Percentiles rank a stretch among this genome's conserved stretches.
phyloP scores from a whole-genome alignment of 30 jellyfish, hydroid and myxozoan genomes.

The Mastigias papua region DNA sequence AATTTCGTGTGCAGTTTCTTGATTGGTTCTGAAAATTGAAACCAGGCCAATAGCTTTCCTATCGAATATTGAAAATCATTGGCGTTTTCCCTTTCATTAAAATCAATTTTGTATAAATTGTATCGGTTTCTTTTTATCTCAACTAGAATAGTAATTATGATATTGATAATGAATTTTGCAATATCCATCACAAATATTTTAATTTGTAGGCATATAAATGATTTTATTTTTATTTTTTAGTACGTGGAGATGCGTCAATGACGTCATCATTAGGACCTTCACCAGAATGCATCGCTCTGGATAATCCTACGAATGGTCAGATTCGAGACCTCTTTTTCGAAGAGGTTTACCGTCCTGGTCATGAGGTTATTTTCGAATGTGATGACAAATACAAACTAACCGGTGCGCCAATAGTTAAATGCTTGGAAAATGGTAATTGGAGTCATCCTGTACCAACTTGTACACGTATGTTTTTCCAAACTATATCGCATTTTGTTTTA shows the following conservation, averaged over 20 bases:
- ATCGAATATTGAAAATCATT: no score
- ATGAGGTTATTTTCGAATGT: conserved; percentile 15
- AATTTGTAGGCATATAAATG: no score
- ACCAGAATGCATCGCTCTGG: neutral
- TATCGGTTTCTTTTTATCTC: no score
- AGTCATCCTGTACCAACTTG: conserved; percentile 56
- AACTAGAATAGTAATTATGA: no score
- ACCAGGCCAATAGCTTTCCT: no score
- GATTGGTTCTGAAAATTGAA: no score
- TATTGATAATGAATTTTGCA: no score
- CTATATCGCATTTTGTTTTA: neutral
- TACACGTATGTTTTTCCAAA: conserved; percentile 28
- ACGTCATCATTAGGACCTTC: neutral
- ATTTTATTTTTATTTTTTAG: neutral
- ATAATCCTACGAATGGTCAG: conserved; percentile 20
- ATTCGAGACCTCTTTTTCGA: neutral
- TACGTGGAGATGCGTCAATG: neutral
- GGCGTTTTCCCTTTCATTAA: no score
- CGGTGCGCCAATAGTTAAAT: conserved; percentile 18
- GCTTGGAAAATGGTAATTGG: conserved; percentile 46
- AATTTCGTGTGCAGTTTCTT: no score
- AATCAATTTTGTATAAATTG: no score
- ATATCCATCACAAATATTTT: no score
- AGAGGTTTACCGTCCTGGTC: conserved; percentile 8
- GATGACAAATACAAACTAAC: conserved; percentile 16